These are phyloP conservation scores for Ciconia stormi DNA, from an alignment of 2,113 vertebrate species.

Conservation along the genomic window DNA sequence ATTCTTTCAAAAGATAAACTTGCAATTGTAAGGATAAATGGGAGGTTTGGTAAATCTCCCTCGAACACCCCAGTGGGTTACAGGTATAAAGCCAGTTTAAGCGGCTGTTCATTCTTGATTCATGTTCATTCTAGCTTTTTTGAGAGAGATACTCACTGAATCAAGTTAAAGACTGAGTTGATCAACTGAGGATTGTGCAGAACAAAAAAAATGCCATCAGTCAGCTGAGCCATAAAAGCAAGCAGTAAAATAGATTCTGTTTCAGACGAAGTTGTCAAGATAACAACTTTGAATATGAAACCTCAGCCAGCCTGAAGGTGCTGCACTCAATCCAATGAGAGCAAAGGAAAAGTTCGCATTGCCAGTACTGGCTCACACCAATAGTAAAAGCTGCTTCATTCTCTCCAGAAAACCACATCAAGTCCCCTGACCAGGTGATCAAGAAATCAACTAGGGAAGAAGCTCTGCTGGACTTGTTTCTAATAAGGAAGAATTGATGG, in stretches of 20 bases:
- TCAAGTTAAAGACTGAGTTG: slow-evolving; percentile 49
- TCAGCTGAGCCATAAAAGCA: slow-evolving; percentile 26
- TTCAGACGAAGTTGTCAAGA: slow-evolving; percentile 46
- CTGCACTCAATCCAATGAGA: background rate
- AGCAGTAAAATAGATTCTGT: slow-evolving; percentile 18
- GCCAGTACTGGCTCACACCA: background rate
- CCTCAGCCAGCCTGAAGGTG: background rate
- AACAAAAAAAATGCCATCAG: slow-evolving; percentile 22
- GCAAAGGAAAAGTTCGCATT: background rate
- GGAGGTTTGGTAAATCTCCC: slow-evolving; percentile 12
- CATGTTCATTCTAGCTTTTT: slow-evolving; percentile 19
- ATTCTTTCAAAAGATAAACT: slow-evolving; percentile 44
- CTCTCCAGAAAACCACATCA: background rate
- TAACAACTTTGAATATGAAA: slow-evolving; percentile 10
- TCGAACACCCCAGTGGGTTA: slow-evolving; percentile 21
- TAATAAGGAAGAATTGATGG: background rate
- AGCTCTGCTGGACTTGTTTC: background rate
- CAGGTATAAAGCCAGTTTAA: slow-evolving; percentile 38
- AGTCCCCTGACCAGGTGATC: background rate
- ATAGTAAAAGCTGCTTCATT: background rate
- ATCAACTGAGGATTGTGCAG: slow-evolving; percentile 21
- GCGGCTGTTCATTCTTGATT: slow-evolving; percentile 36
- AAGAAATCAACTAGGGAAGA: background rate
- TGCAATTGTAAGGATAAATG: slow-evolving; percentile 35
- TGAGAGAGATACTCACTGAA: slow-evolving; percentile 30